phyloP scores from a whole-genome alignment of 2,113 vertebrate species.

The Raja brachyura region DNA sequence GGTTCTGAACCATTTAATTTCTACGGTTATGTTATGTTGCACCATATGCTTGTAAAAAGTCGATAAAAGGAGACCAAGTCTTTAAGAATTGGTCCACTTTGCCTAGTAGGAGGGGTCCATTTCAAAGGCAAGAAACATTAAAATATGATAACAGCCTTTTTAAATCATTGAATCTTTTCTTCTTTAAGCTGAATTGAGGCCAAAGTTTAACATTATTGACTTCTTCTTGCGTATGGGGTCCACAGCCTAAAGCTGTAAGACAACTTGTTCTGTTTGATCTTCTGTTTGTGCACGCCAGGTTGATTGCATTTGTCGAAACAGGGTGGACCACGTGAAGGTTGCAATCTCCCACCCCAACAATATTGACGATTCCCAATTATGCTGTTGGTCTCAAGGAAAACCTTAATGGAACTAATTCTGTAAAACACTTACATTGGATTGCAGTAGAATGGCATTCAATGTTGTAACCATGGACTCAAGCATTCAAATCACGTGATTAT shows the following conservation, averaged over 20 bases:
- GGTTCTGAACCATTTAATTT: too few species aligned
- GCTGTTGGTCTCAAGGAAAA: neutral
- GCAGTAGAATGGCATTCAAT: neutral
- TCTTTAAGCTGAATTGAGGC: neutral
- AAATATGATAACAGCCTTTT: neutral
- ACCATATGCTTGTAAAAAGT: too few species aligned
- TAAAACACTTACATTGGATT: neutral
- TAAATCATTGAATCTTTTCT: neutral
- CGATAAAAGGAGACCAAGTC: too few species aligned
- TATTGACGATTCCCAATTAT: neutral
- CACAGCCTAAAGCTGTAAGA: too few species aligned
- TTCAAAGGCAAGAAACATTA: neutral
- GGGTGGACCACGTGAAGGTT: too few species aligned
- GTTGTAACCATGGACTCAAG: neutral
- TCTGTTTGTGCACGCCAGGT: too few species aligned
- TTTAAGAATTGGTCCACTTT: too few species aligned
- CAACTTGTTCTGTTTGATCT: too few species aligned
- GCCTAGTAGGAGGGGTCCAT: neutral
- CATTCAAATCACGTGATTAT: neutral
- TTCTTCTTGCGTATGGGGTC: too few species aligned
- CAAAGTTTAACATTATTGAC: neutral
- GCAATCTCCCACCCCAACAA: too few species aligned
- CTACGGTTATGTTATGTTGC: too few species aligned
- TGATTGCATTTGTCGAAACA: too few species aligned
- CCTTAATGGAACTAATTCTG: neutral